Evolutionary conservation across 2,113 vertebrate genomes (phyloP).

Genomic region (Sitta europaea): DNA sequence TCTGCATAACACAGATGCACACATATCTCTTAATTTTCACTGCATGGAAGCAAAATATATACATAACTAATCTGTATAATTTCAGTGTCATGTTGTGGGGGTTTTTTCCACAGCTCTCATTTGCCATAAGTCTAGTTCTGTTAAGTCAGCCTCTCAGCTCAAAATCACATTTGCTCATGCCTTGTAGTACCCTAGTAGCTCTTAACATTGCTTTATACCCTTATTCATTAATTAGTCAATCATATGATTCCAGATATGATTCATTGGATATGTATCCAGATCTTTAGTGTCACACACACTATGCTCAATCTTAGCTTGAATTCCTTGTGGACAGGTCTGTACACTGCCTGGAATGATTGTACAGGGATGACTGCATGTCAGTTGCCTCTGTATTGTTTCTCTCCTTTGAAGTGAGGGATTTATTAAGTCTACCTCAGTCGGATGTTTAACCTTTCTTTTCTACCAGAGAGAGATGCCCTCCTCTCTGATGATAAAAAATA

Average conservation of each 20-base stretch:
- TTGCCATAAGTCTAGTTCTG: background rate
- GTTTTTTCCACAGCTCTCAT: background rate
- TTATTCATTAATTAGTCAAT: background rate
- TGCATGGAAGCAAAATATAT: background rate
- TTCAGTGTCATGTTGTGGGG: background rate
- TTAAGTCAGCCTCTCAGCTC: background rate
- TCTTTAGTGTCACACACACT: background rate
- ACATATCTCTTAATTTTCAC: background rate
- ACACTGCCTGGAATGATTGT: background rate
- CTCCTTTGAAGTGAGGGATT: background rate
- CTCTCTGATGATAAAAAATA: background rate
- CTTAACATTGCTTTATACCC: background rate
- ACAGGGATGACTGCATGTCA: fast-evolving
- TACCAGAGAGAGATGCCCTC: background rate
- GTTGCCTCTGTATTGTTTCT: background rate
- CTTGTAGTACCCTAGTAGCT: background rate
- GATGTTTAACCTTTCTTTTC: background rate
- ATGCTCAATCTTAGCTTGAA: background rate
- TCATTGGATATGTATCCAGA: background rate
- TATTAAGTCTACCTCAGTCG: background rate
- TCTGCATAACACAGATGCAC: background rate
- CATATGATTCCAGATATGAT: background rate
- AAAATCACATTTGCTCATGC: background rate
- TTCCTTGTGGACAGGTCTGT: background rate
- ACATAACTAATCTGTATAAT: background rate